Base-by-base conservation (phyloP, 2,888 invertebrate genomes). In the Gari tellinella region DNA sequence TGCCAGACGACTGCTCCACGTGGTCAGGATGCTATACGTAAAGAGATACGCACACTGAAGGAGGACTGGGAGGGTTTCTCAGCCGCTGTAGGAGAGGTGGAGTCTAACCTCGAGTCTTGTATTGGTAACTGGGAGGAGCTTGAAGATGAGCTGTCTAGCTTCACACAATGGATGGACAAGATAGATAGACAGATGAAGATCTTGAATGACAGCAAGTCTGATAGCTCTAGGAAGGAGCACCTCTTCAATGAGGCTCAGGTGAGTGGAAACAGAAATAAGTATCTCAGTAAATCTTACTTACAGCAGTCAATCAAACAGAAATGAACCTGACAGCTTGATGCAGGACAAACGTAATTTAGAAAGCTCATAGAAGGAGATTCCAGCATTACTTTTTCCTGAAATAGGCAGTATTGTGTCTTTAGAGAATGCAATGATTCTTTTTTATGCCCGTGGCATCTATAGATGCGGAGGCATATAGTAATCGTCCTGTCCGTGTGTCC, bases 101-200 rank as follows among this genome's bases (percentile, higher is more conserved):
- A 96, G 88, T 94, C 94, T 21, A 96, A 95, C 89, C 95, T 97
- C 14, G 97, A 98, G 90, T 97, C 97, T 93, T 97, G 96, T 91
- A 93, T 98, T 0, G 96, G 96, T 0, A 97, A 97, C 90, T 97
- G 97, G 88, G 96, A 96, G 0, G 97, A 97, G 89, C 97, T 97
- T 91, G 94, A 96, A 8, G 96, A 96, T 86, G 96, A 96, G 19
- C 96, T 97, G 88, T 94, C 95, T 72, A 95, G 96, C 85, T 94
- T 97, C 83, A 95, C 96, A 80, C 94, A 94, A 69, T 98, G 98
- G 98, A 93, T 97, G 61, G 86, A 85, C 31, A 80, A 82, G 45
- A 84, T 87, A 83, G 87, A 88, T 40, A 52, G 67, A 25, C 62
- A 81, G 40, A 72, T 88, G 26, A 88, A 87, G 66, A 64, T 45